phyloP scores from a whole-genome alignment of 1,140 invertebrate genomes.

The Cydia strobilella region DNA sequence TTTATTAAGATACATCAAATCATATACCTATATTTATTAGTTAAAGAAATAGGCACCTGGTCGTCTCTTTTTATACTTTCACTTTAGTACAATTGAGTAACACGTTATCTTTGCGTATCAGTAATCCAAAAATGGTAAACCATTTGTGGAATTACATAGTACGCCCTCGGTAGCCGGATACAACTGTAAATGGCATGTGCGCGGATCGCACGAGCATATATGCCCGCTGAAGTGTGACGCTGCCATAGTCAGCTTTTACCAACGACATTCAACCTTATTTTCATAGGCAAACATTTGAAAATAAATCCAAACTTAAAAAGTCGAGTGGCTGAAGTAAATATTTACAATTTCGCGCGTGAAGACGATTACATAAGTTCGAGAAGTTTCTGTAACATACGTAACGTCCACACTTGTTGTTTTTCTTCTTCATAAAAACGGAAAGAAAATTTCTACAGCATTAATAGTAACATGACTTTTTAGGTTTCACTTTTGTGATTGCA shows the following conservation, averaged over 20 bases:
- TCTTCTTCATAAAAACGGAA: not conserved
- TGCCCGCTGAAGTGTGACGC: slow-evolving; percentile 26
- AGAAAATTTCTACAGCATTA: slow-evolving; percentile 9
- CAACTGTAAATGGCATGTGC: slow-evolving; percentile 33
- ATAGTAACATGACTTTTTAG: slow-evolving; percentile 6
- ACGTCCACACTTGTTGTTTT: slow-evolving; percentile 8
- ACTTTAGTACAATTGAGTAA: not conserved
- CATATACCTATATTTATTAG: too few relatives aligned
- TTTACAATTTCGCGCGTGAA: slow-evolving; percentile 29
- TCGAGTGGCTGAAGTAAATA: slow-evolving; percentile 18
- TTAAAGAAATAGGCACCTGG: not conserved
- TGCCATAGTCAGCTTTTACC: not conserved
- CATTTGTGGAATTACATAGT: not conserved
- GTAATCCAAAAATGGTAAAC: slow-evolving; percentile 13
- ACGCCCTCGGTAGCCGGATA: slow-evolving; percentile 1
- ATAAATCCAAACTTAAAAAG: not conserved
- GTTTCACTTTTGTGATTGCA: slow-evolving; percentile 20
- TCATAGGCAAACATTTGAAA: not conserved
- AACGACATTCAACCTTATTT: not conserved
- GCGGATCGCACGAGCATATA: slow-evolving; percentile 40
- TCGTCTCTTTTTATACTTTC: not conserved
- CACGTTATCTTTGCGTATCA: slow-evolving; percentile 5
- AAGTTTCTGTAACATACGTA: slow-evolving; percentile 30
- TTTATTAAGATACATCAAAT: too few relatives aligned
- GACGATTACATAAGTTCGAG: slow-evolving; percentile 27